Percentiles rank a stretch among this genome's conserved stretches.
phyloP scores from a whole-genome alignment of 1,140 invertebrate genomes.

The Armadillidium nasatum region DNA sequence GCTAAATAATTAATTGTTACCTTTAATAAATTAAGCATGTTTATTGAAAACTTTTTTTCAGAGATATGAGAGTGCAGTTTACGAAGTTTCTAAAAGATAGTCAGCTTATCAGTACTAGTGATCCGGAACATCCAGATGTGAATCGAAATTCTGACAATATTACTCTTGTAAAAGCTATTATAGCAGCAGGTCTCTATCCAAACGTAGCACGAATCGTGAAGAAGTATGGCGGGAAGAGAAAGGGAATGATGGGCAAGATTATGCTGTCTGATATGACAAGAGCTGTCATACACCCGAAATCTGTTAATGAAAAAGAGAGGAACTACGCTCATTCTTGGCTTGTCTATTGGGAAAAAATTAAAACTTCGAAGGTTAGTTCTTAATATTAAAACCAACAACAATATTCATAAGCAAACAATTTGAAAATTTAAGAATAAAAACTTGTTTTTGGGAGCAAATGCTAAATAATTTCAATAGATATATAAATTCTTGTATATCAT shows the following conservation, averaged over 20 bases:
- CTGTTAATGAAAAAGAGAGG: slow-evolving; percentile 41
- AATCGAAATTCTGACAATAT: slow-evolving; percentile 74
- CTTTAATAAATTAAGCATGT: no score
- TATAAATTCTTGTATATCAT: no score
- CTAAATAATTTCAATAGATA: no score
- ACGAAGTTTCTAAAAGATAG: slow-evolving; percentile 65
- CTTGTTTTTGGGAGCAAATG: no score
- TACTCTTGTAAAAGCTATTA: slow-evolving; percentile 71
- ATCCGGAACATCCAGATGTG: slow-evolving; percentile 51
- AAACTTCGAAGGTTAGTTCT: slow-evolving; percentile 35
- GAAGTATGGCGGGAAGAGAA: not conserved
- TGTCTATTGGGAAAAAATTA: slow-evolving; percentile 59
- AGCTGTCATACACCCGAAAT: slow-evolving; percentile 37
- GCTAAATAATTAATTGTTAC: not conserved
- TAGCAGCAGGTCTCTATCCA: slow-evolving; percentile 83
- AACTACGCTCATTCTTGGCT: slow-evolving; percentile 47
- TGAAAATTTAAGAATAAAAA: no score
- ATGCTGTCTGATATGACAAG: slow-evolving; percentile 29
- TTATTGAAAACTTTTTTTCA: slow-evolving; percentile 38
- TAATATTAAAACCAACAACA: no score
- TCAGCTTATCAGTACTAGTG: slow-evolving; percentile 61
- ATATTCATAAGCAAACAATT: no score
- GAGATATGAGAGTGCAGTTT: slow-evolving; percentile 79
- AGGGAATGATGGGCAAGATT: slow-evolving; percentile 25
- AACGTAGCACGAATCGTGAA: slow-evolving; percentile 62